Conservation (phyloP, 2,797 vertebrate species). For the Ispidina lecontei region DNA sequence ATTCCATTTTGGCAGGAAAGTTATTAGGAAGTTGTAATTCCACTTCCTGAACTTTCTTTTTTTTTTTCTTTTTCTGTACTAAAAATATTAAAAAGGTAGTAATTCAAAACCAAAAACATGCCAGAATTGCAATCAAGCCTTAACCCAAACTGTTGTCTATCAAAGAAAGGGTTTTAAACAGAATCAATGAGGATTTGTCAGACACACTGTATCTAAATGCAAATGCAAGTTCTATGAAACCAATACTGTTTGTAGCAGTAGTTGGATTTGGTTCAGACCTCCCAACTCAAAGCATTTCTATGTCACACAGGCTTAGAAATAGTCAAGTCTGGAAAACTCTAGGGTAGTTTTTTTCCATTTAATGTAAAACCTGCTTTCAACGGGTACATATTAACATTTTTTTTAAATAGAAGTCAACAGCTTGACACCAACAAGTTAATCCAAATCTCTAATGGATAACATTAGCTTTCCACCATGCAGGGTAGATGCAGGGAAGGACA, state of each 20-base stretch:
- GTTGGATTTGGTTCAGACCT: neutral
- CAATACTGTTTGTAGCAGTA: neutral
- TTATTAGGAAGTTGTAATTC: neutral
- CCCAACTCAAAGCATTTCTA: neutral
- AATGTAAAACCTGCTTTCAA: neutral
- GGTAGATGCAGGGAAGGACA: neutral
- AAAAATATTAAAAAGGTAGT: neutral
- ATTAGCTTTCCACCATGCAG: neutral
- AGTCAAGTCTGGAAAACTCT: neutral
- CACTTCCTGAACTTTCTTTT: neutral
- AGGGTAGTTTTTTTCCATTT: neutral
- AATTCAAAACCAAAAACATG: neutral
- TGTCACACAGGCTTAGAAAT: neutral
- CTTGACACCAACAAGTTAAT: neutral
- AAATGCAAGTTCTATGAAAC: neutral
- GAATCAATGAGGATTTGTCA: neutral
- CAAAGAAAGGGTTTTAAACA: neutral
- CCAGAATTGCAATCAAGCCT: neutral
- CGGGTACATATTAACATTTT: accelerated
- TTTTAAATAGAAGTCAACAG: neutral
- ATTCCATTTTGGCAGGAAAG: neutral
- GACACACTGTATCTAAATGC: neutral
- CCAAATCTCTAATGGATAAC: neutral
- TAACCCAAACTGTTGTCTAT: neutral
- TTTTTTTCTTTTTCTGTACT: neutral